Conservation (phyloP, 2,113 vertebrate genomes). For the Montifringilla adamsi region DNA sequence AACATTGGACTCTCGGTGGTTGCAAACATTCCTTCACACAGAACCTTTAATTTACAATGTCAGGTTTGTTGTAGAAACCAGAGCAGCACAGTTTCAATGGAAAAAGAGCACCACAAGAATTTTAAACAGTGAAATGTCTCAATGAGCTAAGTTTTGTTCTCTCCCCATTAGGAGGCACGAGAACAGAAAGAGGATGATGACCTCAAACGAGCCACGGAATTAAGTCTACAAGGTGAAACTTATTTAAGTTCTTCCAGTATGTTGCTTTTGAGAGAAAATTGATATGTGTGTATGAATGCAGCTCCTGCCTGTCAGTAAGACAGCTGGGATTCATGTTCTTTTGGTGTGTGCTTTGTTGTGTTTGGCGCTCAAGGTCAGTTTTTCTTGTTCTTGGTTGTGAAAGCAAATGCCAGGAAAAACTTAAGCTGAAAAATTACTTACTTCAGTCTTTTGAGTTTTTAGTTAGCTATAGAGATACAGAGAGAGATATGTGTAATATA, state of each 20-base stretch:
- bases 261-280: slow-evolving; percentile 1
- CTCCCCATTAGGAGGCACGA: slow-evolving; percentile 85
- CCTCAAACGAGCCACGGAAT: slow-evolving; percentile 95
- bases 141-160: slow-evolving; percentile 61
- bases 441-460: not conserved
- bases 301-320: not conserved
- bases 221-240: slow-evolving; percentile 93
- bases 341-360: not conserved
- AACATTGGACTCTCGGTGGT: slow-evolving; percentile 20
- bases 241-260: not conserved
- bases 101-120: slow-evolving; percentile 43
- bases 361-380: not conserved
- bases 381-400: not conserved
- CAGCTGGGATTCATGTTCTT: not conserved
- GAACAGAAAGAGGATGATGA: slow-evolving; percentile 97
- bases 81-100: slow-evolving; percentile 38
- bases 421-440: not conserved
- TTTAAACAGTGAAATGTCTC: slow-evolving; percentile 58
- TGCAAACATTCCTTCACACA: slow-evolving; percentile 48
- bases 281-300: not conserved
- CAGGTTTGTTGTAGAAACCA: slow-evolving; percentile 67
- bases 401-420: slow-evolving; percentile 9
- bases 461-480: not conserved
- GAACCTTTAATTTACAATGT: slow-evolving; percentile 64
- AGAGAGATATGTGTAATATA: not conserved